Conservation (phyloP, 1,140 invertebrate genomes). For the Scaptodrosophila lebanonensis region DNA sequence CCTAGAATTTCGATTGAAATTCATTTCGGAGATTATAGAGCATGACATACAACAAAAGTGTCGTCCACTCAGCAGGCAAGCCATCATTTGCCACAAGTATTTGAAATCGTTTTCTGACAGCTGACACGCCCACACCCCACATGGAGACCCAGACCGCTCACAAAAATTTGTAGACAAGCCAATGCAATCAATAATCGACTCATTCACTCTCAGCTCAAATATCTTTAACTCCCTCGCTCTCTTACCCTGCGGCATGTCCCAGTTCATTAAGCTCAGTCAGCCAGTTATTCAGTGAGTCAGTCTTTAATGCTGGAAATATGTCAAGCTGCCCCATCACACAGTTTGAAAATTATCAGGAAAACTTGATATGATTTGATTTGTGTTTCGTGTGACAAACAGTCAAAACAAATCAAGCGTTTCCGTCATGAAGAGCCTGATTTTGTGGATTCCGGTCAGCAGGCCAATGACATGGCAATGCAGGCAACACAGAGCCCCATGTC, state of each 20-base stretch:
- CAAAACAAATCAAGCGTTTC: slow-evolving; percentile 28
- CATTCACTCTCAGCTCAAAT: slow-evolving; percentile 12
- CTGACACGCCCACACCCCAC: too few species aligned
- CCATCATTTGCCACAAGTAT: too few species aligned
- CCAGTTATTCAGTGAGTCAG: too few species aligned
- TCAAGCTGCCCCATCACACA: neutral
- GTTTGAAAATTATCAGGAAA: slow-evolving; percentile 4
- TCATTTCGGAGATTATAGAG: too few species aligned
- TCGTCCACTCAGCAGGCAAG: slow-evolving; percentile 1
- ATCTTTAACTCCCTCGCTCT: neutral
- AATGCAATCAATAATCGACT: slow-evolving; percentile 55
- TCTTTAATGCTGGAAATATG: too few species aligned
- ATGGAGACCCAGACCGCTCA: too few species aligned
- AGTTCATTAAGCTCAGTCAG: slow-evolving; percentile 33
- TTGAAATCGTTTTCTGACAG: too few species aligned
- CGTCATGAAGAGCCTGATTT: slow-evolving; percentile 33
- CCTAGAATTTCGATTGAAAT: slow-evolving; percentile 24
- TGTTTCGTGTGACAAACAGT: slow-evolving; percentile 24
- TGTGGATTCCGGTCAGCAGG: too few species aligned
- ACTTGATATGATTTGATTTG: slow-evolving; percentile 5
- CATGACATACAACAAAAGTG: neutral
- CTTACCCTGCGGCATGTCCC: slow-evolving; percentile 16
- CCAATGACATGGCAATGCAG: too few species aligned
- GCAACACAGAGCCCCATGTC: too few species aligned
- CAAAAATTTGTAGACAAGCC: too few species aligned